A percentile compares a stretch with the other conserved stretches of the same genome.
Conservation (phyloP, 2,888 invertebrate species). For the Encarsia formosa region DNA sequence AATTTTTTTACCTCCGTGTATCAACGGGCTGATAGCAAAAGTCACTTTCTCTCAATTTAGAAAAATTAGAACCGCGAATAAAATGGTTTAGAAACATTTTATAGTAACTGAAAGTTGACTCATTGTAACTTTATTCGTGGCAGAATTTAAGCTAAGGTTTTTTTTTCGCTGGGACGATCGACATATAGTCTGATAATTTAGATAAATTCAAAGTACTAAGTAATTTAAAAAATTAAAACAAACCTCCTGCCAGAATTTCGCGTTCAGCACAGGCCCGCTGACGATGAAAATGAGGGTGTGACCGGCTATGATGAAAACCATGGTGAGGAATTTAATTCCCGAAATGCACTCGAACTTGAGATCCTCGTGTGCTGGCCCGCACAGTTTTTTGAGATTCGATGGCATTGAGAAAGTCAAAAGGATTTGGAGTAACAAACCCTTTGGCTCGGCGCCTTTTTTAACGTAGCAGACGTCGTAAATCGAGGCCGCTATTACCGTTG, state of each 20-base stretch:
- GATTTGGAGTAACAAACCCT: constrained; percentile 32
- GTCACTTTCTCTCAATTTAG: too few species aligned
- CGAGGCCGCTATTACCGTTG: constrained; percentile 37
- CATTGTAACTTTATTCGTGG: too few species aligned
- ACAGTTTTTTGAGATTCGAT: constrained; percentile 59
- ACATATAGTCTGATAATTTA: too few species aligned
- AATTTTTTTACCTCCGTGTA: too few species aligned
- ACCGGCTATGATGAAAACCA: constrained; percentile 64
- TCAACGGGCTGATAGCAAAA: too few species aligned
- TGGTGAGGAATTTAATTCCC: constrained; percentile 65
- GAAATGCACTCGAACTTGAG: constrained; percentile 63
- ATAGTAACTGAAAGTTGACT: too few species aligned
- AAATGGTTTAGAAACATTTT: too few species aligned
- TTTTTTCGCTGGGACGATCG: too few species aligned
- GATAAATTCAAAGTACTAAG: too few species aligned
- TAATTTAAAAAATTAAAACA: too few species aligned
- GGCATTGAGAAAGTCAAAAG: constrained; percentile 58
- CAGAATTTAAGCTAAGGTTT: too few species aligned
- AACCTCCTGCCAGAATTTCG: constrained; percentile 61
- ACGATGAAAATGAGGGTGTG: constrained; percentile 65
- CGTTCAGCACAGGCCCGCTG: constrained; percentile 66
- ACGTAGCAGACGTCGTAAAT: constrained; percentile 37
- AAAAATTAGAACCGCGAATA: too few species aligned
- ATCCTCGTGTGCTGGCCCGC: constrained; percentile 57
- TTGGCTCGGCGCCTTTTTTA: constrained; percentile 30